Evolutionary conservation across 2,113 vertebrate genomes (phyloP).

Genomic region (Myrmophylax atrothorax): DNA sequence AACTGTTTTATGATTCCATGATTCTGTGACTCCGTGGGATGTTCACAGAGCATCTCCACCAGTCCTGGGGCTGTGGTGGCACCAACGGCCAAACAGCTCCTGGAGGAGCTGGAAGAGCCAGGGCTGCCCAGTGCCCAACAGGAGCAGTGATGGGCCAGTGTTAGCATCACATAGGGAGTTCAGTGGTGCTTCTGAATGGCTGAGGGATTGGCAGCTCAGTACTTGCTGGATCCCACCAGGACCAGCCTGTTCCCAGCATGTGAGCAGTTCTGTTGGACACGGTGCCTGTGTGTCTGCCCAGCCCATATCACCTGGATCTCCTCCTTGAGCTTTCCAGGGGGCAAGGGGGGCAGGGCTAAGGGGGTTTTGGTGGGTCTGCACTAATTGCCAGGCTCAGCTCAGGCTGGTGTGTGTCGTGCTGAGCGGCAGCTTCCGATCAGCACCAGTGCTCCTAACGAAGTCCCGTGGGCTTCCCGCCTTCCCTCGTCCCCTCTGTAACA

Average conservation of each 20-base stretch:
- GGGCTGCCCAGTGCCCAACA: fast-evolving
- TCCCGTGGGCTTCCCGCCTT: conserved; percentile 39
- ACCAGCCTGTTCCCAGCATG: fast-evolving
- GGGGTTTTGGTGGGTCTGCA: not conserved
- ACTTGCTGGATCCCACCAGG: fast-evolving
- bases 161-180: fast-evolving
- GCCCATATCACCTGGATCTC: fast-evolving
- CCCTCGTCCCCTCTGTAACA: not conserved
- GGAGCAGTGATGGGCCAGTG: not conserved
- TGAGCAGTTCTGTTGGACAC: fast-evolving
- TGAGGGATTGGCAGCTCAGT: not conserved
- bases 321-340: not conserved
- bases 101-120: not conserved
- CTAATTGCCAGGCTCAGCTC: not conserved
- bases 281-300: not conserved
- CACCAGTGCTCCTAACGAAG: not conserved
- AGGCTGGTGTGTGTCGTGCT: not conserved
- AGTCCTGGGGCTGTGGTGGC: not conserved
- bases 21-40: not conserved
- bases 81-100: not conserved
- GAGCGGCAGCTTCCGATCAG: not conserved
- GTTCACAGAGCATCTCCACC: not conserved
- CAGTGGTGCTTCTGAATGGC: fast-evolving
- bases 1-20: not conserved
- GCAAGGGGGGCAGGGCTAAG: not conserved